Evolutionary conservation across 2,797 vertebrate species (phyloP), one percentile per base, ranked within the genome.

Genomic region (Esox lucius): DNA sequence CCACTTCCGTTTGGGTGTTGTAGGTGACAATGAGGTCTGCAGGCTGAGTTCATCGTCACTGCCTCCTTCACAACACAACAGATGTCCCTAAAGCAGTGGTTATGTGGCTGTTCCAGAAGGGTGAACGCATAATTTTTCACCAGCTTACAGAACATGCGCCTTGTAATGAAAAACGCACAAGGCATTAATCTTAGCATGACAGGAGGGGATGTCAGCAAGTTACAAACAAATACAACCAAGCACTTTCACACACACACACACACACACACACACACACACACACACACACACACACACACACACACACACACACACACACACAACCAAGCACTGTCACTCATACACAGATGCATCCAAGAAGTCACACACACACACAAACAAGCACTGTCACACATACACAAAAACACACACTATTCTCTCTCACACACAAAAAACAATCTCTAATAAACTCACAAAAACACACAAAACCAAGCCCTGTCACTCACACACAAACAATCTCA

Each of bases 31-130:
- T 75, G 46, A 73, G 31, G 13, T 11, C 39, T 70, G 16, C 69
- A 15, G 5, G 13, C 15, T 56, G 49, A 65, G 22, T 19, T 72
- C 66, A 65, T 74, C 70, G 81, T 77, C 59, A 22, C 66, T 70
- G 79, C 76, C 65, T 74, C 61, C 77, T 78, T 59, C 82, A 81
- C 76, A 24, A 76, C 70, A 71, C 72, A 78, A 53, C 79, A n/a
- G n/a, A 81, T 79, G 80, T 84, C 70, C 51, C 70, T 77, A 77
- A 78, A 83, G 68, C 74, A 0, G 49, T 80, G 71, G 71, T 78
- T 68, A 79, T 17, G 71, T 68, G 62, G 64, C 74, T 71, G 62
- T 77, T 56, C 6, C 53, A 56, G 28, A 73, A 26, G 4, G 6
- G 35, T 72, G 53, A 65, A 64, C 15, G 13, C 26, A 56, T 51